Conservation (phyloP, 2,797 vertebrate genomes). For the Podarcis lilfordi region DNA sequence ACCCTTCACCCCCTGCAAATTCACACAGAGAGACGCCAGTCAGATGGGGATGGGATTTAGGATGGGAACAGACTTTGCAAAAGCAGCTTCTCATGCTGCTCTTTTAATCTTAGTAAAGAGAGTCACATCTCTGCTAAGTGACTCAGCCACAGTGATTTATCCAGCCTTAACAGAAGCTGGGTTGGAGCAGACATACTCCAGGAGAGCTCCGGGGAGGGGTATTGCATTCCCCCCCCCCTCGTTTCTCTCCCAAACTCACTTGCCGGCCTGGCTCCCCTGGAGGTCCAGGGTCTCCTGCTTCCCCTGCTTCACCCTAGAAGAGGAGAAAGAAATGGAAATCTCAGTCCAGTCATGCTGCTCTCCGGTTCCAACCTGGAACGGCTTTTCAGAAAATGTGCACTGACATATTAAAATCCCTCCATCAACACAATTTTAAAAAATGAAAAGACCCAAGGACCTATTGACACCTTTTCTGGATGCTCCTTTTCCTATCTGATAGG, state of each 20-base stretch:
- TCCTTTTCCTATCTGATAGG: background rate
- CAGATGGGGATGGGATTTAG: background rate
- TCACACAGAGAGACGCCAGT: background rate
- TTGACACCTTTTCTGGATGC: background rate
- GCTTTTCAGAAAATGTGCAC: background rate
- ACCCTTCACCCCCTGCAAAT: conserved; percentile 85
- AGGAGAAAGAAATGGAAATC: background rate
- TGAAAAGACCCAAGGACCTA: background rate
- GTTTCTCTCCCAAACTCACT: conserved; percentile 70
- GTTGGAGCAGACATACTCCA: background rate
- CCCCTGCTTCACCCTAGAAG: conserved; percentile 88
- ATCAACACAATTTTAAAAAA: background rate
- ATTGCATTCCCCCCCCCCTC: background rate
- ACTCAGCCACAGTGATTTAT: background rate
- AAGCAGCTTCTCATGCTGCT: background rate
- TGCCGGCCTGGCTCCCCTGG: conserved; percentile 80
- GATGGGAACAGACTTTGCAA: background rate
- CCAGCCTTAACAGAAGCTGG: background rate
- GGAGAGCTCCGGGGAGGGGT: background rate
- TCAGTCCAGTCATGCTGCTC: background rate
- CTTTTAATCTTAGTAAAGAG: background rate
- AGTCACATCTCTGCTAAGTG: background rate
- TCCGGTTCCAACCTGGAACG: background rate
- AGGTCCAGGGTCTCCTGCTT: conserved; percentile 86
- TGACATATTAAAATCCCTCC: background rate